Evolutionary conservation across 2,888 invertebrate genomes (phyloP).

Genomic region (Philaethria dido): DNA sequence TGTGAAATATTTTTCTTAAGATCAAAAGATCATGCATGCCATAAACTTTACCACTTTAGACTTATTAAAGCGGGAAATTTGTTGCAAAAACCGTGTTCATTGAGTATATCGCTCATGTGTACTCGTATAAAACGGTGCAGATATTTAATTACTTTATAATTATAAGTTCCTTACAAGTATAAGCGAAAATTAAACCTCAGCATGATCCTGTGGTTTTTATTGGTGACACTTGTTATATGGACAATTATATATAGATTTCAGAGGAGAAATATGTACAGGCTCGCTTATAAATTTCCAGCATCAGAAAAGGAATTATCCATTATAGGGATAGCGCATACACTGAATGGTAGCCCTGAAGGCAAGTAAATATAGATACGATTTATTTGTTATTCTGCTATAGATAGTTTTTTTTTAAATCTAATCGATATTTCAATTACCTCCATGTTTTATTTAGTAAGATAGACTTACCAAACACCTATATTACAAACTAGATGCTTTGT

Average conservation of each 20-base stretch:
- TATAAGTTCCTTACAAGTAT: neutral
- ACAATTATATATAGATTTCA: slow-evolving; percentile 54
- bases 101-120: slow-evolving; percentile 48
- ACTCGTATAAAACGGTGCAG: slow-evolving; percentile 44
- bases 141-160: slow-evolving; percentile 35
- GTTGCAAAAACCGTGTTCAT: slow-evolving; percentile 47
- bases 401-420: no score
- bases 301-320: slow-evolving; percentile 54
- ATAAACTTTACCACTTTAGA: slow-evolving; percentile 58
- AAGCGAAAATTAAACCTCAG: neutral
- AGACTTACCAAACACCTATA: no score
- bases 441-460: no score
- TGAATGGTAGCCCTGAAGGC: slow-evolving; percentile 65
- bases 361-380: no score
- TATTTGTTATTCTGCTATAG: no score
- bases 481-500: no score
- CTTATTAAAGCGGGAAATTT: slow-evolving; percentile 48
- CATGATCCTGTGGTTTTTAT: slow-evolving; percentile 59
- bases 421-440: no score
- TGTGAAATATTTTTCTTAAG: no score
- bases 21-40: slow-evolving; percentile 39
- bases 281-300: slow-evolving; percentile 56
- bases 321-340: slow-evolving; percentile 59
- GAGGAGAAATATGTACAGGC: slow-evolving; percentile 60
- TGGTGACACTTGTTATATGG: slow-evolving; percentile 55